Base-by-base conservation (phyloP, 2,113 vertebrate species). In the Tor tambroides region DNA sequence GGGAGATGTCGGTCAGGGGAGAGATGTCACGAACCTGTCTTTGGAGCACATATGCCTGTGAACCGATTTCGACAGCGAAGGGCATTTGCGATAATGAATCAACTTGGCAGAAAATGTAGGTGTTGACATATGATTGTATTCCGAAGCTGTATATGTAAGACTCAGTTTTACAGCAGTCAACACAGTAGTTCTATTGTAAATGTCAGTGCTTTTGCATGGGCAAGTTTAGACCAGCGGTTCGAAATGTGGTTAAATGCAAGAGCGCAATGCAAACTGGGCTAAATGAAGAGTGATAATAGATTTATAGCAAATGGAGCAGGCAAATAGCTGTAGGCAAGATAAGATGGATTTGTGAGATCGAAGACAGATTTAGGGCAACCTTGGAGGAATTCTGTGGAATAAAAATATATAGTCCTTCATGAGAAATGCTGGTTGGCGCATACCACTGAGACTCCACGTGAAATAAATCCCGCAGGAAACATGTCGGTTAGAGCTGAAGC, bases 21-120 rank as follows among this genome's bases (percentile, higher is more conserved):
- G 88, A 85, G 80, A 54, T 49, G 80, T 89, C 86, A 84, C 78
- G 65, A 85, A 56, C 28, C 38, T 85, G 30, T 82, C 67, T 84
- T 72, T 21, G 54, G 59, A 89, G 77, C 28, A 77, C 76, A 69
- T 35, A 49, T 67, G 59, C 35, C 35, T 3, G 83, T 14, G 59
- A 69, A 23, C 26, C 2, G 6, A 83, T 69, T 83, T 69, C 9
- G 14, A 28, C 30, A 65, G 32, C 3, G 23, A 63, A 43, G n/a
- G 49, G 80, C 5, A 21, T 43, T 71, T 54, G 30, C 6, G 4
- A 26, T 59, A 59, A 84, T 43, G 65, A 69, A 83, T 54, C 15
- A 46, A 11, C 51, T 61, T 61, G 78, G 77, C 63, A 69, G 67
- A 30, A n/a, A 83, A 69, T 7, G 8, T 65, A 51, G 35, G 30